phyloP scores from a whole-genome alignment of 1,140 invertebrate species.

The Neodiprion fabricii region DNA sequence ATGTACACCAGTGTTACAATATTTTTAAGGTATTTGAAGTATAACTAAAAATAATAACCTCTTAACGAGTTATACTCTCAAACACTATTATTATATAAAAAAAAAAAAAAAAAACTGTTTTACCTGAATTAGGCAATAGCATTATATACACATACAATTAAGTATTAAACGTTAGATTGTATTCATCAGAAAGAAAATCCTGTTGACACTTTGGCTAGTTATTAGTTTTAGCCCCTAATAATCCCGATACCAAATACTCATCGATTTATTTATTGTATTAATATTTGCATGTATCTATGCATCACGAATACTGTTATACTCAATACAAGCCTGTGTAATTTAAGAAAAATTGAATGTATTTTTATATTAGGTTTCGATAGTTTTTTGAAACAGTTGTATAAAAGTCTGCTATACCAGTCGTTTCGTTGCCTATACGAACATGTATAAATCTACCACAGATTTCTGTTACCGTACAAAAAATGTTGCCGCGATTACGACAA shows the following conservation, averaged over 20 bases:
- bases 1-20: background rate
- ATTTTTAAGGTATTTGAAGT: background rate
- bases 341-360: background rate
- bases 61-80: no score
- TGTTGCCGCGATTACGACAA: no score
- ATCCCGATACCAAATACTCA: constrained; percentile 19
- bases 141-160: background rate
- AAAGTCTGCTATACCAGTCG: no score
- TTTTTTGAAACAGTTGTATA: no score
- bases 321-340: background rate
- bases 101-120: constrained; percentile 6
- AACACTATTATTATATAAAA: background rate
- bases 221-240: background rate
- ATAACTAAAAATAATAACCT: background rate
- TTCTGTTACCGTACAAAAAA: no score
- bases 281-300: background rate
- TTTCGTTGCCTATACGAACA: no score
- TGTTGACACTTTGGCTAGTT: background rate
- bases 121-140: background rate
- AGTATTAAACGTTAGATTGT: background rate
- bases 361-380: no score
- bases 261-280: constrained; percentile 10
- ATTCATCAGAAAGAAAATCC: background rate
- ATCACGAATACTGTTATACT: background rate
- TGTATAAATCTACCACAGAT: no score